phyloP scores from a whole-genome alignment of 2,113 vertebrate genomes.

The Muscicapa adusta region DNA sequence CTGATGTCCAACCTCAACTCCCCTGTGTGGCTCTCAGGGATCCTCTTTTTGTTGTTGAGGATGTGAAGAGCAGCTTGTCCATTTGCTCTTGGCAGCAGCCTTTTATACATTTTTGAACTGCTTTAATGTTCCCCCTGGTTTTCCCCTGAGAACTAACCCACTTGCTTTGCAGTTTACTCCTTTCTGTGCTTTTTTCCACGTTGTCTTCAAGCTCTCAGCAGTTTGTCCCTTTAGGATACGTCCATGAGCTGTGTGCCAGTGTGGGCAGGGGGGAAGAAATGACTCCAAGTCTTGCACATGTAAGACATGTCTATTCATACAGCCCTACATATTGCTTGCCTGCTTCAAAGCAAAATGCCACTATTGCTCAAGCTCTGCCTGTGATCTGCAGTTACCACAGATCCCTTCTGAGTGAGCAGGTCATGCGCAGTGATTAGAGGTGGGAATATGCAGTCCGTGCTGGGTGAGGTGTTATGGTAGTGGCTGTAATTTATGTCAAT shows the following conservation, averaged over 20 bases:
- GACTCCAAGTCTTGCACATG: neutral
- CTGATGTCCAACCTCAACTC: neutral
- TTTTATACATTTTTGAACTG: neutral
- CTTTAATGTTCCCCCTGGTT: neutral
- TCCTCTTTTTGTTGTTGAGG: neutral
- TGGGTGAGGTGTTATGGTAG: neutral
- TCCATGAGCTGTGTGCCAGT: neutral
- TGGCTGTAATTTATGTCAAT: neutral
- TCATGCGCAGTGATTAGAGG: neutral
- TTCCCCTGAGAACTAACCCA: neutral
- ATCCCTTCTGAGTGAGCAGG: neutral
- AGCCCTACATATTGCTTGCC: neutral
- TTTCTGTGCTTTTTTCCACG: neutral
- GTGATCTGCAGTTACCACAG: neutral
- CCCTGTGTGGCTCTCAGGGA: neutral
- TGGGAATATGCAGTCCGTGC: neutral
- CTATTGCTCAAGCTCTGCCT: neutral
- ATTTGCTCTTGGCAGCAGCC: neutral
- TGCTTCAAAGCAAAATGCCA: neutral
- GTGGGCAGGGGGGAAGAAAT: neutral
- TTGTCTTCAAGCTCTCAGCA: neutral
- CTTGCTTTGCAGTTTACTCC: neutral
- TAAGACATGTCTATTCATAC: neutral
- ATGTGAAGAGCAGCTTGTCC: neutral
- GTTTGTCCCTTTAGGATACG: neutral